Base-by-base conservation (phyloP, 2,797 vertebrate genomes). In the Botia kubotai region DNA sequence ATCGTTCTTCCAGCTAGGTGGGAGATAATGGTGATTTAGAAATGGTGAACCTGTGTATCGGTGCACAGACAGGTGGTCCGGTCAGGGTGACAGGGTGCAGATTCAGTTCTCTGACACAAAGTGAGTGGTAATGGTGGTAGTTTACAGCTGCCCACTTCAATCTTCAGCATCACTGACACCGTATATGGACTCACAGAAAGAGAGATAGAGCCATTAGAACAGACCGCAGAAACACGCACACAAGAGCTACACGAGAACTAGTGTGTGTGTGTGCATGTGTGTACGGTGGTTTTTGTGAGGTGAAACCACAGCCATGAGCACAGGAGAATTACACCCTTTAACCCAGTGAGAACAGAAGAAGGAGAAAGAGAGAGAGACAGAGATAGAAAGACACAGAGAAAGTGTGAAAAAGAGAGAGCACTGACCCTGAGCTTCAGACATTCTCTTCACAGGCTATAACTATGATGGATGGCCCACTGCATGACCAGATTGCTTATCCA, bases 401-500 rank as follows among this genome's bases (percentile, higher is more conserved):
- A 46, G 43, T 2, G 29, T 21, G 73, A 73, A 66, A 70, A 23
- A 76, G 12, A 76, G 0, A 80, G 46, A 84, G 58, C 87, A 73
- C 81, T 87, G 86, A 58, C 87, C 86, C 86, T 88, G 83, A 92
- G 88, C 70, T 39, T 82, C 60, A 84, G 79, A 84, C 89, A 87
- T 83, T 87, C 82, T 89, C 83, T 89, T 90, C 87, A 87, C 78
- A 88, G 87, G 82, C 87, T 90, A 77, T 91, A 92, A 89, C 89
- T 83, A 84, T 93, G 91, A 95, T 92, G 82, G 87, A 94, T 94
- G 83, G 83, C 80, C 85, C 82, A 82, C 89, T 86, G 88, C 65
- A 76, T 74, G 87, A 86, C 89, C 88, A 91, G 90, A 94, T 92
- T 92, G 91, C 89, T 93, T 91, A 92, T 86, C 88, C 88, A 92